Base-by-base conservation (phyloP, 2,888 invertebrate species). In the Molorchus minor region DNA sequence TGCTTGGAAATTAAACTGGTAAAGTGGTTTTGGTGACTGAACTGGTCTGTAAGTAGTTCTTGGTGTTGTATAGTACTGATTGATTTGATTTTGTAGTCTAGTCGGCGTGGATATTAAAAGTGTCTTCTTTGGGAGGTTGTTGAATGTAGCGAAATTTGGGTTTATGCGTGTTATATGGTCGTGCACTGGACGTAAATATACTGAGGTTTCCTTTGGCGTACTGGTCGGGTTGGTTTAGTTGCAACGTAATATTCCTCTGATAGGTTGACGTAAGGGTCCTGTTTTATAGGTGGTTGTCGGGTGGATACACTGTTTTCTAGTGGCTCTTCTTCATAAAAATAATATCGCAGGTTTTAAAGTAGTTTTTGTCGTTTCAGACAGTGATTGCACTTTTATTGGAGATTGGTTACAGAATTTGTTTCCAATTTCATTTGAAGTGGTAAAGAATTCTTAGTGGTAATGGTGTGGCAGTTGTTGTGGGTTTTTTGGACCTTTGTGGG, bases 1-100 rank as follows among this genome's bases (percentile, higher is more conserved):
- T 0, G 87, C 84, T 74, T 91, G 87, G 73, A 88, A 91, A 71
- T 87, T 89, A 75, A 88, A 92, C 74, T 91, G 90, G 74, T 90
- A 91, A 4, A 88, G 83, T 0, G 90, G 88, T 72, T 87, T 85
- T 4, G 73, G 72, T 1, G 49, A 41, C 12, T 52, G 52, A 12
- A 52, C 60, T 12, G 73, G 69, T 44, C 69, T 66, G 40, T 68
- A 64, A 13, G 66, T 64, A 3, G 87, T 87, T 49, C 84, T 83
- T 44, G 83, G 83, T 2, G 85, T 84, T 7, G 85, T 85, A 65
- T 85, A 87, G 65, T 85, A 85, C 30, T 77, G 73, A 58, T 87
- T 86, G 43, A 89, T 84, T 16, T 88, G 88, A 67, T 88, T 85
- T 65, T 87, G 86, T 62, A 89, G 84, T 51, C 86, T 84, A 47